Evolutionary conservation across 2,113 vertebrate genomes (phyloP).

Genomic region (Aspiorhynchus laticeps): DNA sequence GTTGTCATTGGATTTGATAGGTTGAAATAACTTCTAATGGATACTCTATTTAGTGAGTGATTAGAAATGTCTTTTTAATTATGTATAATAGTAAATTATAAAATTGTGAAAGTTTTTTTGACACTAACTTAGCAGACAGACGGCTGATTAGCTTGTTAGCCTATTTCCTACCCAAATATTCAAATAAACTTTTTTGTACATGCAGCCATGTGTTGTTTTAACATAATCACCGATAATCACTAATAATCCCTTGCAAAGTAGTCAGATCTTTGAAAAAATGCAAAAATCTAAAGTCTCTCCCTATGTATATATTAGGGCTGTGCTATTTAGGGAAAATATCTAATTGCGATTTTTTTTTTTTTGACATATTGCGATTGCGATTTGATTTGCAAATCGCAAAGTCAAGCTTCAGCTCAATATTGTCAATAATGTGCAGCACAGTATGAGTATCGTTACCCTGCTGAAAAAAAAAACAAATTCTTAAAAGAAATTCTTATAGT

Average conservation of each 20-base stretch:
- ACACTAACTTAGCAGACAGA: background rate
- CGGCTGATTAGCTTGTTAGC: background rate
- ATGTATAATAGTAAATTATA: background rate
- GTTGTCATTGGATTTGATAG: background rate
- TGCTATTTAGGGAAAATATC: no score
- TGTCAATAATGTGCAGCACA: no score
- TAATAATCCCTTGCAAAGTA: background rate
- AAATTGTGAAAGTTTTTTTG: no score
- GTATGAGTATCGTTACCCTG: no score
- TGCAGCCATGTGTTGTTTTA: background rate
- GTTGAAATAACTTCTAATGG: background rate
- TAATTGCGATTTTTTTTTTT: no score
- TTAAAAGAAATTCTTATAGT: no score
- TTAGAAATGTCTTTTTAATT: background rate
- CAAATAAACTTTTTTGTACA: background rate
- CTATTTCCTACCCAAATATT: background rate
- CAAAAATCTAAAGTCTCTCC: background rate
- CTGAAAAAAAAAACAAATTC: no score
- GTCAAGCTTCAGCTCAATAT: no score
- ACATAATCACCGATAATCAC: background rate
- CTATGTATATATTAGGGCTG: no score
- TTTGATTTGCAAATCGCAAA: no score
- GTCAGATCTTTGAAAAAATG: background rate
- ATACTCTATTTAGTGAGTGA: background rate
- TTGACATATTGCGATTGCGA: no score